Evolutionary conservation across 2,888 invertebrate genomes (phyloP).

Genomic region (Xylophagus ater): DNA sequence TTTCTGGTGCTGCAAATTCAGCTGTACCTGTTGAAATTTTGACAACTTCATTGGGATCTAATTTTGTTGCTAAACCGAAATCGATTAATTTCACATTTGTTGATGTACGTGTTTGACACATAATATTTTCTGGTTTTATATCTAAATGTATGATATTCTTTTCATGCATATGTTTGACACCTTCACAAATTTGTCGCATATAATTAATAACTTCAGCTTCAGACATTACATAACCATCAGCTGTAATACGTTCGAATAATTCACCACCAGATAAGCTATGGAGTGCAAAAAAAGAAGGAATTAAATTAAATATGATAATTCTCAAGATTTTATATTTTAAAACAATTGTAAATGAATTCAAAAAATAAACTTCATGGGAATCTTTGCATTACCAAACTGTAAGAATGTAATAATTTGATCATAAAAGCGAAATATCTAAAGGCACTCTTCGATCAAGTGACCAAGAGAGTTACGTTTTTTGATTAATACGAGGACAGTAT

Average conservation of each 20-base stretch:
- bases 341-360: too few species aligned
- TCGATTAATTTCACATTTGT: slow-evolving; percentile 97
- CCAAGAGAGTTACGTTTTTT: too few species aligned
- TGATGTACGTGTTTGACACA: slow-evolving; percentile 94
- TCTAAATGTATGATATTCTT: slow-evolving; percentile 97
- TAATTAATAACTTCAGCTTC: slow-evolving; percentile 99
- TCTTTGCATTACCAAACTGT: too few species aligned
- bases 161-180: slow-evolving; percentile 97
- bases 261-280: slow-evolving; percentile 97
- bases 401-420: too few species aligned
- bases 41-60: slow-evolving; percentile 96
- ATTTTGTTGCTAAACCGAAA: slow-evolving; percentile 95
- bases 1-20: slow-evolving; percentile 99
- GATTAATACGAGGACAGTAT: too few species aligned
- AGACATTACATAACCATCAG: slow-evolving; percentile 96
- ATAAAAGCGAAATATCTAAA: too few species aligned
- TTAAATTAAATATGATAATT: slow-evolving; percentile 5
- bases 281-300: slow-evolving; percentile 19
- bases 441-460: too few species aligned
- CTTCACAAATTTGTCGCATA: slow-evolving; percentile 97
- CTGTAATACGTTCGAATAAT: slow-evolving; percentile 95
- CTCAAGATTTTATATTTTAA: too few species aligned
- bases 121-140: slow-evolving; percentile 97
- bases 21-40: slow-evolving; percentile 99
- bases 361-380: slow-evolving; percentile 4